Percentiles rank a stretch among this genome's conserved stretches.
Evolutionary conservation across 2,113 vertebrate genomes (phyloP).

Genomic region (Noctilio leporinus): DNA sequence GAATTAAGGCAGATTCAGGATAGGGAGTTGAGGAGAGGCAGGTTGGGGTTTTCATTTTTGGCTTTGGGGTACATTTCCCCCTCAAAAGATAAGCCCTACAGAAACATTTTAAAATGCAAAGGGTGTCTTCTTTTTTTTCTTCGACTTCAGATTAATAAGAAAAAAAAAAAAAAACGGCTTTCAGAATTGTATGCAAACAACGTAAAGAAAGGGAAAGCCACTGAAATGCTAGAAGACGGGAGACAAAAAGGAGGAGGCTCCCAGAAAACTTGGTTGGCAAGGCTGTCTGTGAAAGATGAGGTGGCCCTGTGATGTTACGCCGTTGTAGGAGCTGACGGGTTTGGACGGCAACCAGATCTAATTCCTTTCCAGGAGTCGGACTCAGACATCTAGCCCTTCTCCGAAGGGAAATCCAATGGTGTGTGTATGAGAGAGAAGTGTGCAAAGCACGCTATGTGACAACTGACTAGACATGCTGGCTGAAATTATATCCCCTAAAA

Average conservation of each 20-base stretch:
- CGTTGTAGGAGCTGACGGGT: conserved; percentile 49
- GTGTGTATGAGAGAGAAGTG: neutral
- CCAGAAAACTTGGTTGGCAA: conserved; percentile 44
- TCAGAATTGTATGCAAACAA: neutral
- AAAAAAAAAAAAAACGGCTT: neutral
- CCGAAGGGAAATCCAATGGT: conserved; percentile 38
- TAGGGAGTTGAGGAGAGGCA: neutral
- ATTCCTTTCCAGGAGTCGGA: conserved; percentile 71
- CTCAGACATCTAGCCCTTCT: conserved; percentile 41
- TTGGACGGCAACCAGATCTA: conserved; percentile 35
- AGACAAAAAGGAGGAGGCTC: neutral
- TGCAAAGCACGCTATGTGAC: conserved; percentile 44
- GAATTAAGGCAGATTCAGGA: neutral
- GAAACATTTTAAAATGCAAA: conserved; percentile 30
- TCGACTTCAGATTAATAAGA: conserved; percentile 8
- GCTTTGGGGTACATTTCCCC: neutral
- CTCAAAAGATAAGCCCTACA: conserved; percentile 9
- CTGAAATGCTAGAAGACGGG: neutral
- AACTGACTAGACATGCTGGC: conserved; percentile 52
- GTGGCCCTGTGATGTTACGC: conserved; percentile 44
- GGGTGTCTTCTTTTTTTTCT: conserved; percentile 7
- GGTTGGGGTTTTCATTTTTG: neutral
- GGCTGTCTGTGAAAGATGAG: conserved; percentile 25
- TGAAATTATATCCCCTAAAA: conserved; percentile 61
- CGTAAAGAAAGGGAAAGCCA: neutral